phyloP scores from a whole-genome alignment of 2,113 vertebrate species.

The Neomonachus schauinslandi region DNA sequence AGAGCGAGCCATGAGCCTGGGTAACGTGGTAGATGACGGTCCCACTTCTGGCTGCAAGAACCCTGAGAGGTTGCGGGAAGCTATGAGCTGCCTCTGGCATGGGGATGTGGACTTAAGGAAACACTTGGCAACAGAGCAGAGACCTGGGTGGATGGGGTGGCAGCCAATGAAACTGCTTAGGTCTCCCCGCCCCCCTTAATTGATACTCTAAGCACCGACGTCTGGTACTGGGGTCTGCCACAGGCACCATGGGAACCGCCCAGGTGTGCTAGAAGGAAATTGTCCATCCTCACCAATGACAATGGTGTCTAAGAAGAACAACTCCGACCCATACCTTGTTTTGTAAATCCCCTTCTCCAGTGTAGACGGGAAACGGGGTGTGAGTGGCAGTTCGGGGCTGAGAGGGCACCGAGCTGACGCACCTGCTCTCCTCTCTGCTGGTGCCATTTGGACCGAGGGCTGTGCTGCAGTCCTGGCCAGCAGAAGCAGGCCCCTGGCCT shows the following conservation, averaged over 20 bases:
- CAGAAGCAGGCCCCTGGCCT: neutral
- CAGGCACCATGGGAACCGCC: neutral
- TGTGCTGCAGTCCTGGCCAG: rapidly evolving
- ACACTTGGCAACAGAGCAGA: neutral
- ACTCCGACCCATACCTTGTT: neutral
- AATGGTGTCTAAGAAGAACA: neutral
- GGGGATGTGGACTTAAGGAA: neutral
- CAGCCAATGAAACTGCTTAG: neutral
- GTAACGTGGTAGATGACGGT: neutral
- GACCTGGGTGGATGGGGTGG: neutral
- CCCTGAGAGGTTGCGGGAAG: neutral
- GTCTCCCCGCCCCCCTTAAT: neutral
- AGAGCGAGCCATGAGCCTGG: neutral
- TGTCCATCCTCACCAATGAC: neutral
- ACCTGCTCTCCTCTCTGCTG: neutral
- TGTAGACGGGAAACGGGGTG: neutral
- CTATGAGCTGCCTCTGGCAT: no score
- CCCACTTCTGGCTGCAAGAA: neutral
- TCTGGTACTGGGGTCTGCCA: no score
- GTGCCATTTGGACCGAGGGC: no score
- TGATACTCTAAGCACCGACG: neutral
- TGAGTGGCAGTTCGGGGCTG: no score
- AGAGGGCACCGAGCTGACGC: neutral
- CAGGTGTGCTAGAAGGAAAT: neutral
- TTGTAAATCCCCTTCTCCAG: neutral